Conservation (phyloP, 2,113 vertebrate genomes). For the Colius striatus region DNA sequence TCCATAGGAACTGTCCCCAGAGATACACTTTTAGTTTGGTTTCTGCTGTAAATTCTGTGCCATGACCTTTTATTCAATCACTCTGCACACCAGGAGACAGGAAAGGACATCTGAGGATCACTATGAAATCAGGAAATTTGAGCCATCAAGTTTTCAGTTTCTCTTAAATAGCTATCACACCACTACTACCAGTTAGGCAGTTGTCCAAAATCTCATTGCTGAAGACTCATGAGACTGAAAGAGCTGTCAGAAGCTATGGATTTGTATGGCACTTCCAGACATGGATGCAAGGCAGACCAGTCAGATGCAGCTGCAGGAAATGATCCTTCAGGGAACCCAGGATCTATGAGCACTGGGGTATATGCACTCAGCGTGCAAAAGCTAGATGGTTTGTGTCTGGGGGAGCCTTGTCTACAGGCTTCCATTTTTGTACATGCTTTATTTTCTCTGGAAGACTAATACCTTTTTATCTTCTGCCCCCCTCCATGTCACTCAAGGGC, state of each 20-base stretch:
- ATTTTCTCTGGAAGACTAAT: background rate
- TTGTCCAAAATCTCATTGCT: background rate
- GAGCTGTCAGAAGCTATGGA: background rate
- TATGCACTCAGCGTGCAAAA: background rate
- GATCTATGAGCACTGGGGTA: background rate
- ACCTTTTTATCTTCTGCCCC: background rate
- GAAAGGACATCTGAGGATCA: background rate
- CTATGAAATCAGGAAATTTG: background rate
- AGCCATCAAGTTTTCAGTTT: background rate
- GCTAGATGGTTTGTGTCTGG: background rate
- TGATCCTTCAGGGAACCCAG: background rate
- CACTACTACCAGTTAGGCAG: background rate
- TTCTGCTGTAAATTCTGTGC: background rate
- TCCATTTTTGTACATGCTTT: background rate
- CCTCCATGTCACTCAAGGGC: background rate
- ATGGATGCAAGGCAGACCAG: background rate
- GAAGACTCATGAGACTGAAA: background rate
- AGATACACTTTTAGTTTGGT: background rate
- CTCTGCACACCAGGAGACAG: background rate
- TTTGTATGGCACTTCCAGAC: background rate
- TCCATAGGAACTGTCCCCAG: background rate
- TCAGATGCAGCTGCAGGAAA: background rate
- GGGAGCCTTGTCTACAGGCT: background rate
- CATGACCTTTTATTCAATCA: background rate
- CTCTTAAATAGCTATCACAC: background rate